These are phyloP conservation scores for Tetragnatha montana DNA, from an alignment of 2,888 invertebrate species.

Conservation along the genomic window DNA sequence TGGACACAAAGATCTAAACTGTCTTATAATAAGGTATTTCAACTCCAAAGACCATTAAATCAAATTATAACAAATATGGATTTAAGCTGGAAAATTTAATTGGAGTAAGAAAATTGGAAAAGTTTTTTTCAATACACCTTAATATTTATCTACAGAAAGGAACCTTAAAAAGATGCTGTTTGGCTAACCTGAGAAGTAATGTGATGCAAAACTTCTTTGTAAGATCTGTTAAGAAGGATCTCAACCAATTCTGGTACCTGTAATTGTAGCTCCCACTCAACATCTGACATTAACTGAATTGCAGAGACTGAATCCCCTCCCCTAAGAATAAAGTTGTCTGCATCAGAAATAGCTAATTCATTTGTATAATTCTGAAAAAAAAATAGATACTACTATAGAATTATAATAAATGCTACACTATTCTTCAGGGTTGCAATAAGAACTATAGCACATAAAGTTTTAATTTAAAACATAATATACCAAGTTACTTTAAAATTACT, in stretches of 20 bases:
- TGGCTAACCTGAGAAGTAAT: background rate
- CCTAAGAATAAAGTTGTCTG: constrained; percentile 74
- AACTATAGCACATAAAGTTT: background rate
- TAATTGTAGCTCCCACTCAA: constrained; percentile 76
- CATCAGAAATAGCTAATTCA: constrained; percentile 25
- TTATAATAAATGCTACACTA: background rate
- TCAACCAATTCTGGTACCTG: constrained; percentile 74
- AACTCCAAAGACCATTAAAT: too few species aligned
- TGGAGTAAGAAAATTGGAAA: too few species aligned
- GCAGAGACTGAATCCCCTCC: constrained; percentile 86
- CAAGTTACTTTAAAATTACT: too few species aligned
- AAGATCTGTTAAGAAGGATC: constrained; percentile 74
- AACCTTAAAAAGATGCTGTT: too few species aligned
- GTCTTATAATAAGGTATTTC: too few species aligned
- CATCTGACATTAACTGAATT: constrained; percentile 80
- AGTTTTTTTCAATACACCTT: too few species aligned
- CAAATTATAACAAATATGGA: too few species aligned
- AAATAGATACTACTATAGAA: background rate
- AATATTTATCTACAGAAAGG: too few species aligned
- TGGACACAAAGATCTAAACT: too few species aligned
- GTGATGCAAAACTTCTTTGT: constrained; percentile 51
- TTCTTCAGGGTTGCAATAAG: background rate
- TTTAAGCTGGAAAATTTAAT: too few species aligned
- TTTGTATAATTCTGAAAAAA: constrained; percentile 61
- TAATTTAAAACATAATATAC: background rate